These are phyloP conservation scores for Pterobdella sp. DNA, from an alignment of 2,888 invertebrate species.

Conservation along the genomic window DNA sequence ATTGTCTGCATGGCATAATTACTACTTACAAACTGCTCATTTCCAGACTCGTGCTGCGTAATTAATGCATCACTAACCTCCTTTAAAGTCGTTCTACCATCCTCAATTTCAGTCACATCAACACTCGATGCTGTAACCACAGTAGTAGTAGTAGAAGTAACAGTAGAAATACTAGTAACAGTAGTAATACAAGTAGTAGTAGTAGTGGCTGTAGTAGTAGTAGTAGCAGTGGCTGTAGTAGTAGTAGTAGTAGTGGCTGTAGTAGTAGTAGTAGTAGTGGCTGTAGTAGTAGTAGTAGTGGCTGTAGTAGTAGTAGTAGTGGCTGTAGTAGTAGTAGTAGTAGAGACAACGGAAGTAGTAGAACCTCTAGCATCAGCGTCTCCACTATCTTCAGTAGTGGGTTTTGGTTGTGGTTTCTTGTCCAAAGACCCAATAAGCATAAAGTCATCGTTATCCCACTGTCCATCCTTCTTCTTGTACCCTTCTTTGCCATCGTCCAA, in stretches of 20 bases:
- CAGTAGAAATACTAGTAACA: conserved; percentile 18
- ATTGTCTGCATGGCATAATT: not conserved
- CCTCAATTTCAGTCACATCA: not conserved
- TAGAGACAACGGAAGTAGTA: conserved; percentile 15
- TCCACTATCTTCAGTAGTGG: not conserved
- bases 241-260: conserved; percentile 22
- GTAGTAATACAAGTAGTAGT: conserved; percentile 20
- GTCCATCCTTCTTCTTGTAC: not conserved
- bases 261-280: conserved; percentile 22
- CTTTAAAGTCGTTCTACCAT: not conserved
- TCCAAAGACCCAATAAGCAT: not conserved
- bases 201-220: conserved; percentile 22
- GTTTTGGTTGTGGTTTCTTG: not conserved
- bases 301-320: conserved; percentile 23
- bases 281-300: conserved; percentile 21
- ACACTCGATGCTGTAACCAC: not conserved
- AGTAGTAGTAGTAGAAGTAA: conserved; percentile 23
- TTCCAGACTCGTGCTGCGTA: too few relatives aligned
- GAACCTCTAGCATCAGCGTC: not conserved
- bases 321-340: conserved; percentile 22
- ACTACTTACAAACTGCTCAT: too few relatives aligned
- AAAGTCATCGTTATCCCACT: not conserved
- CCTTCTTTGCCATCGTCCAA: not conserved
- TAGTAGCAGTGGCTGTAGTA: conserved; percentile 21
- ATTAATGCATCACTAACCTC: too few relatives aligned